A percentile compares a stretch with the other conserved stretches of the same genome.
These are phyloP conservation scores for Cephalotes varians DNA, from an alignment of 2,888 invertebrate species.

Conservation along the genomic window DNA sequence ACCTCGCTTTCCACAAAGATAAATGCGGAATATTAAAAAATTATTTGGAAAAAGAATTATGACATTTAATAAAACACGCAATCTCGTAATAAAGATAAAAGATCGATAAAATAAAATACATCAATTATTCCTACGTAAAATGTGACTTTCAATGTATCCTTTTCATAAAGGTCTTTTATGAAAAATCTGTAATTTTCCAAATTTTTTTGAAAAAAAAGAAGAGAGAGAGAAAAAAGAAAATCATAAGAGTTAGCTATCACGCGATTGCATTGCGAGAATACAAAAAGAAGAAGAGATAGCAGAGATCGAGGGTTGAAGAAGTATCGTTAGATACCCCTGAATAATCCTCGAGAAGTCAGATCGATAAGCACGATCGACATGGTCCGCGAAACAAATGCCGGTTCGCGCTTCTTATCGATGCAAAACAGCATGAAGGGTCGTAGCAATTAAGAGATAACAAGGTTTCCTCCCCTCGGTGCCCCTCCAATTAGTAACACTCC, in stretches of 20 bases:
- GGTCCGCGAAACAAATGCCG: conserved; percentile 41
- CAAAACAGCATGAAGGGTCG: conserved; percentile 84
- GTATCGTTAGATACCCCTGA: background rate
- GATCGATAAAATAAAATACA: background rate
- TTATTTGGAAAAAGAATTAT: background rate
- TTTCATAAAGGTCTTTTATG: background rate
- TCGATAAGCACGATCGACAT: conserved; percentile 44
- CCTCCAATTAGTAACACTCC: conserved; percentile 86
- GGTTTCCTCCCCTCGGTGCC: conserved; percentile 83
- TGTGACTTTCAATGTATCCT: background rate
- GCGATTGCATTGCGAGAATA: background rate
- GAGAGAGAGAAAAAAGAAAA: no score
- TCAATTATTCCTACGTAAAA: no score
- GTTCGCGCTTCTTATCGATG: conserved; percentile 82
- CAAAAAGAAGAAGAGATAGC: background rate
- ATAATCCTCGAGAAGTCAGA: conserved; percentile 44
- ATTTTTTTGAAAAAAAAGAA: background rate
- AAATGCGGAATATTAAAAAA: background rate
- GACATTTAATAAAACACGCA: background rate
- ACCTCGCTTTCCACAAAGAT: background rate
- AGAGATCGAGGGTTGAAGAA: background rate
- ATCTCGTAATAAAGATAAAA: background rate
- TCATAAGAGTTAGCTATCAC: background rate
- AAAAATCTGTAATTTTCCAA: background rate
- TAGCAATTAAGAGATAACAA: conserved; percentile 86